These are phyloP conservation scores for Macropis europaea DNA, from an alignment of 2,888 invertebrate species.

Conservation along the genomic window DNA sequence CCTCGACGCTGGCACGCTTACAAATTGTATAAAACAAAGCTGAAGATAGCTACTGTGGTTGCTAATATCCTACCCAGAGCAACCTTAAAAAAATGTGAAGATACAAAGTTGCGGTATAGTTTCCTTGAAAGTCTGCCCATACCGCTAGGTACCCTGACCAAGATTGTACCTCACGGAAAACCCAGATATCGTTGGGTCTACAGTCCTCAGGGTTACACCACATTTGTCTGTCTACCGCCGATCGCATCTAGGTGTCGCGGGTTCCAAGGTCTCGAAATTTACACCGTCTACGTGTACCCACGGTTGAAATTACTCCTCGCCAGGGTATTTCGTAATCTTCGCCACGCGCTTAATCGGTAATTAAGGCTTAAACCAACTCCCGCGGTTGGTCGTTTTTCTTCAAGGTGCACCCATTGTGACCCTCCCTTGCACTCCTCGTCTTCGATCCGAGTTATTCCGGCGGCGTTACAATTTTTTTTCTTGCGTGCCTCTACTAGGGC, in stretches of 20 bases:
- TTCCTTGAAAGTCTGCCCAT: too few species aligned
- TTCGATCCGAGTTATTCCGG: slow-evolving; percentile 35
- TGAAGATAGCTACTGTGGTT: too few species aligned
- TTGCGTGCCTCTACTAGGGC: slow-evolving; percentile 55
- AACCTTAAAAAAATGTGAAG: too few species aligned
- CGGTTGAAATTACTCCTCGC: slow-evolving; percentile 37
- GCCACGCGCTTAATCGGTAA: slow-evolving; percentile 60
- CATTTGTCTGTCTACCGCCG: not conserved
- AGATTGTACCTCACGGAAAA: not conserved
- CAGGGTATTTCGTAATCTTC: slow-evolving; percentile 53
- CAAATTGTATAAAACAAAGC: too few species aligned
- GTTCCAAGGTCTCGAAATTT: slow-evolving; percentile 37
- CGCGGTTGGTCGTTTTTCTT: slow-evolving; percentile 4
- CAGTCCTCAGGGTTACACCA: slow-evolving; percentile 20
- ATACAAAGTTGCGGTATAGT: too few species aligned
- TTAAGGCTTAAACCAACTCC: slow-evolving; percentile 51
- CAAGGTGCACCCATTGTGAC: not conserved
- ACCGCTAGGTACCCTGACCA: too few species aligned
- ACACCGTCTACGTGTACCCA: slow-evolving; percentile 31
- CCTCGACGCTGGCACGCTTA: too few species aligned
- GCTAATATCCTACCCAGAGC: too few species aligned
- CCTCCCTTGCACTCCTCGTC: slow-evolving; percentile 2
- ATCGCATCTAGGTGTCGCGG: slow-evolving; percentile 22
- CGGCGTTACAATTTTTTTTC: slow-evolving; percentile 57
- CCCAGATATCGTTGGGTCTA: slow-evolving; percentile 12